Conservation (phyloP, 2,797 vertebrate species). For the Leucoraja ocellata region DNA sequence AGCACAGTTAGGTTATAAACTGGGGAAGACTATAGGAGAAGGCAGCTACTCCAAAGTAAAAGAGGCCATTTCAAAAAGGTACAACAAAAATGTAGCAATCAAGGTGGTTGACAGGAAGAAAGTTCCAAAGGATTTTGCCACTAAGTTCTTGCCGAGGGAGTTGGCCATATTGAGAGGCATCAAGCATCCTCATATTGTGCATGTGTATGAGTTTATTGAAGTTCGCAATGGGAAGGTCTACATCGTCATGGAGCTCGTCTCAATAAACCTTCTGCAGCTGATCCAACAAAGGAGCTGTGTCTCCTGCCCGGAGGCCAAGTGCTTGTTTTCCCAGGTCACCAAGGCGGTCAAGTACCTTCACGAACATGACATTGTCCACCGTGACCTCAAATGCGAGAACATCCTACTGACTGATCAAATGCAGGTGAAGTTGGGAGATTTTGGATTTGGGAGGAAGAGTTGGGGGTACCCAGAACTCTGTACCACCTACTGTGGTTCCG, state of each 20-base stretch:
- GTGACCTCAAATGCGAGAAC: slow-evolving; percentile 69
- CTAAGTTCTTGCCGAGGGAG: slow-evolving; percentile 65
- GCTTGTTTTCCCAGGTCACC: slow-evolving; percentile 62
- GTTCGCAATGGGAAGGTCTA: slow-evolving; percentile 58
- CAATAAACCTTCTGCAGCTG: slow-evolving; percentile 59
- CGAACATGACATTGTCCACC: slow-evolving; percentile 60
- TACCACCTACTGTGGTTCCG: slow-evolving; percentile 63
- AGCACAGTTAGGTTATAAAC: slow-evolving; percentile 58
- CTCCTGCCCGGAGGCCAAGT: slow-evolving; percentile 49
- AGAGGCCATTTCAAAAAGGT: slow-evolving; percentile 58
- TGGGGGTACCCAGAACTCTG: slow-evolving; percentile 53
- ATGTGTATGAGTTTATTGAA: slow-evolving; percentile 60
- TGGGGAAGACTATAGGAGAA: slow-evolving; percentile 58
- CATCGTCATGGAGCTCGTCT: slow-evolving; percentile 66
- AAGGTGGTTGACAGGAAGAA: slow-evolving; percentile 63
- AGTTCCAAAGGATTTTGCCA: slow-evolving; percentile 49
- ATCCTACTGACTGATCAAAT: slow-evolving; percentile 59
- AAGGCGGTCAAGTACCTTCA: slow-evolving; percentile 63
- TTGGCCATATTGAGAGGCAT: slow-evolving; percentile 56
- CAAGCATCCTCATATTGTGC: slow-evolving; percentile 61
- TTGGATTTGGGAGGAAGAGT: slow-evolving; percentile 61
- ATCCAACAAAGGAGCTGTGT: slow-evolving; percentile 54
- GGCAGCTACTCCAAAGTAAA: slow-evolving; percentile 69
- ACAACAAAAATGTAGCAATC: slow-evolving; percentile 60
- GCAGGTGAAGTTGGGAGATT: slow-evolving; percentile 62